phyloP scores from a whole-genome alignment of 2,888 invertebrate genomes.

The Caenorhabditis sulstoni region DNA sequence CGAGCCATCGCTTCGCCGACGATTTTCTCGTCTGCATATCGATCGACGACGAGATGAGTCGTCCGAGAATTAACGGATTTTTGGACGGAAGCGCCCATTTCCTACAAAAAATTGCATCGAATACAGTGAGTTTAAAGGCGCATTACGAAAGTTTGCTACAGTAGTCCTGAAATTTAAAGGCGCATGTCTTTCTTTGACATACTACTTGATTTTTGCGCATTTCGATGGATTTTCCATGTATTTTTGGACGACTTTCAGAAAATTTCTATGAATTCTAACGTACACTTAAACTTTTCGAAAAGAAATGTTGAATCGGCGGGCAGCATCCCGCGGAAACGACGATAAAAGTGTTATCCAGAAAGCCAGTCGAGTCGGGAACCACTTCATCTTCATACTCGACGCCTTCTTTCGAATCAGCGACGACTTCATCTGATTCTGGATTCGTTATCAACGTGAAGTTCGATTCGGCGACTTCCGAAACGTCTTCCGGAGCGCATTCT shows the following conservation, averaged over 20 bases:
- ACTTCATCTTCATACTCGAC: slow-evolving; percentile 30
- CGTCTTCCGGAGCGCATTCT: slow-evolving; percentile 23
- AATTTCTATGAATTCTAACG: no score
- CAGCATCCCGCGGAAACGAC: slow-evolving; percentile 58
- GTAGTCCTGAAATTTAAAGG: no score
- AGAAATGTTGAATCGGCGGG: slow-evolving; percentile 36
- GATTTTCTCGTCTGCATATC: slow-evolving; percentile 41
- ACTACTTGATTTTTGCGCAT: no score
- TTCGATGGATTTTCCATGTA: no score
- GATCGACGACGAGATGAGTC: slow-evolving; percentile 55
- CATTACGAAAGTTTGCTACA: no score
- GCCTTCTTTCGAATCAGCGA: slow-evolving; percentile 16
- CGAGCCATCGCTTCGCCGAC: slow-evolving; percentile 33
- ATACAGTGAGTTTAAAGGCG: no score
- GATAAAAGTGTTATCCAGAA: slow-evolving; percentile 16
- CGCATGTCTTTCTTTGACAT: no score
- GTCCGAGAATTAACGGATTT: slow-evolving; percentile 29
- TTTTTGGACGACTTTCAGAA: no score
- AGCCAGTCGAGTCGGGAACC: slow-evolving; percentile 38
- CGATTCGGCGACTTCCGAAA: not conserved
- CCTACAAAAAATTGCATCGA: slow-evolving; percentile 11
- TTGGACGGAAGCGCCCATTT: slow-evolving; percentile 49
- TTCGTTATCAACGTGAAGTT: no score
- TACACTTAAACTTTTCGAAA: slow-evolving; percentile 20
- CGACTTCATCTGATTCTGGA: slow-evolving; percentile 4